Evolutionary conservation across 2,797 vertebrate species (phyloP).

Genomic region (Acanthornis magna): DNA sequence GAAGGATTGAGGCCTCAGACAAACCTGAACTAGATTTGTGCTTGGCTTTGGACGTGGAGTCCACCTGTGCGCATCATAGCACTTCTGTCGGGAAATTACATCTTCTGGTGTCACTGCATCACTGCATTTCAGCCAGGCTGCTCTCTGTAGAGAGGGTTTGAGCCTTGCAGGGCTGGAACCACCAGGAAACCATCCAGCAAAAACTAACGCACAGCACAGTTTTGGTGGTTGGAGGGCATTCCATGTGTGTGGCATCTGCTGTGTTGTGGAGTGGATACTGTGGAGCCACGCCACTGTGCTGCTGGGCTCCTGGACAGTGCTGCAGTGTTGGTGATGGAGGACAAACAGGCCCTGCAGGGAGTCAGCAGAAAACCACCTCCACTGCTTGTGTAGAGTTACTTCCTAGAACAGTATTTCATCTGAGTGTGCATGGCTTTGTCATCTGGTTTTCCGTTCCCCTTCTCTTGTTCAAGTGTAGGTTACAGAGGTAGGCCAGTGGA

Average conservation of each 20-base stretch:
- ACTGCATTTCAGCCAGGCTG: neutral
- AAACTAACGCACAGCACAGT: neutral
- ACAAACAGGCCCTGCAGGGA: neutral
- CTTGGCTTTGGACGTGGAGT: neutral
- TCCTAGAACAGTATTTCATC: neutral
- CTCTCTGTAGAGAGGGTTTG: neutral
- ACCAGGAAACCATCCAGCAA: accelerated
- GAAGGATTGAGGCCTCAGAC: neutral
- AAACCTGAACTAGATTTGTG: neutral
- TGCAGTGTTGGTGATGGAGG: neutral
- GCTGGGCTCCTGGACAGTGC: accelerated
- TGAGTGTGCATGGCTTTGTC: accelerated
- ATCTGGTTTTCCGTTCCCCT: neutral
- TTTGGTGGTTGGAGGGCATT: neutral
- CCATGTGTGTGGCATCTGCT: accelerated
- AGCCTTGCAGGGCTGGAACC: neutral
- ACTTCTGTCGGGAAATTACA: neutral
- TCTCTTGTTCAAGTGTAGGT: neutral
- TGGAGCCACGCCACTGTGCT: accelerated
- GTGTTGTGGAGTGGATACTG: neutral
- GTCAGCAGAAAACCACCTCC: neutral
- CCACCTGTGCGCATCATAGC: neutral
- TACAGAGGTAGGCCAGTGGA: neutral
- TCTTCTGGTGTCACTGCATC: neutral
- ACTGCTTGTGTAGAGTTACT: neutral